Conservation (phyloP, 2,113 vertebrate species). For the Ochotona princeps region DNA sequence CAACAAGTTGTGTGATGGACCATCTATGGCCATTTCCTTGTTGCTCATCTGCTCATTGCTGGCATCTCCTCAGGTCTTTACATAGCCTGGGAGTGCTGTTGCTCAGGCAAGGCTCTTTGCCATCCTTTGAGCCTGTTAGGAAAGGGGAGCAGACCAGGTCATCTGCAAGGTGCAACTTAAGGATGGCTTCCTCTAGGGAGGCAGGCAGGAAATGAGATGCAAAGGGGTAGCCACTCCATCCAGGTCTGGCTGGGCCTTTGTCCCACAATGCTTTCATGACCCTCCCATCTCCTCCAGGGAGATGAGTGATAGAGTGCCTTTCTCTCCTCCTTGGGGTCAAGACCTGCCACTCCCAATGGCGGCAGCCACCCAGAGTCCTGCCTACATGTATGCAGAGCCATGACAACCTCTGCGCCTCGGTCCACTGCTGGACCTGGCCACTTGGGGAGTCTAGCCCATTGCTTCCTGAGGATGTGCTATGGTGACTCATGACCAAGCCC, state of each 20-base stretch:
- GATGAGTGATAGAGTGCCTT: background rate
- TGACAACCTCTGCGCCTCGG: background rate
- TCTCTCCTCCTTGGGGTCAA: background rate
- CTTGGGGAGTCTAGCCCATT: conserved; percentile 42
- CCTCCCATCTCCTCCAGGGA: accelerated
- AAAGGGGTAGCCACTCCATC: background rate
- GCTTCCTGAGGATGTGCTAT: conserved; percentile 77
- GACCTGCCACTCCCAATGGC: background rate
- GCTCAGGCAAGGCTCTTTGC: background rate
- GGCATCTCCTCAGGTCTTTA: background rate
- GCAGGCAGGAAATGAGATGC: background rate
- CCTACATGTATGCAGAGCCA: background rate
- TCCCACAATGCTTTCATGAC: no score
- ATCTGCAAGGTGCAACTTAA: background rate
- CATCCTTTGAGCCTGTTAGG: background rate
- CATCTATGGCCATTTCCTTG: background rate
- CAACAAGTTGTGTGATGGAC: background rate
- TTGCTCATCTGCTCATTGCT: background rate
- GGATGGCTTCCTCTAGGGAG: background rate
- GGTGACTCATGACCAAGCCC: conserved; percentile 69
- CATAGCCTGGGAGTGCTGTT: background rate
- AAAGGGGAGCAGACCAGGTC: background rate
- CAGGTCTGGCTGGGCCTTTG: background rate
- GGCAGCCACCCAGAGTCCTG: background rate
- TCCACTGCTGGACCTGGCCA: background rate